Evolutionary conservation across 2,888 invertebrate species (phyloP), one percentile per base, ranked within the genome.

Genomic region (Ormyrus rosae): DNA sequence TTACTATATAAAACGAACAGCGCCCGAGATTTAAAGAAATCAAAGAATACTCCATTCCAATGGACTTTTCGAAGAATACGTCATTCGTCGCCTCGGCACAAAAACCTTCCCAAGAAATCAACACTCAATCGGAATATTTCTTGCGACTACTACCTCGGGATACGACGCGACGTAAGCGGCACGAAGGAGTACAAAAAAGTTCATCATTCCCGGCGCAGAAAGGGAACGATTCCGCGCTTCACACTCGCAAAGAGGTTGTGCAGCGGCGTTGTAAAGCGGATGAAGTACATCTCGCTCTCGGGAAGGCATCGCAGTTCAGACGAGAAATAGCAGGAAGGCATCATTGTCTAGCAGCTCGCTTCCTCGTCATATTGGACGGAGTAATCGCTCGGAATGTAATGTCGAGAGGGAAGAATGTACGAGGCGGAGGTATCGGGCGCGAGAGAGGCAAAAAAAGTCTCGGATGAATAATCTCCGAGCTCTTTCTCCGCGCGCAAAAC

Each of bases 341-440:
- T 73, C 55, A 55, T 61, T 73, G 61, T 78, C 65, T 53, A 11
- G 55, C n/a, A n/a, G 53, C 51, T 67, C 45, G 67, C 55, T 34
- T 34, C 34, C 67, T 72, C 60, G 60, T 78, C 58, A 58, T 69
- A 69, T 79, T 72, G 73, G 61, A 73, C 50, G 51, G 61, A 73
- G 78, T 63, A 78, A 78, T 78, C 72, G 73, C 50, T 67, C 19
- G 73, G 73, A 78, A 73, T 78, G 68, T 73, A 69, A 68, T 13
- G 46, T 11, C 55, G 11, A 7, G 6, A 7, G 65, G 56, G 51
- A 60, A 56, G 67, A 67, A 48, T 55, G 50, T 48, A 63, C 46
- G 34, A 11, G 50, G n/a, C 8, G 7, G n/a, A 19, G 6, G 51
- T 10, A 58, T 53, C 7, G 61, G 5, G 50, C 2, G 50, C n/a